These are phyloP conservation scores for Polietes domitor DNA, from an alignment of 2,888 invertebrate species.

Conservation along the genomic window DNA sequence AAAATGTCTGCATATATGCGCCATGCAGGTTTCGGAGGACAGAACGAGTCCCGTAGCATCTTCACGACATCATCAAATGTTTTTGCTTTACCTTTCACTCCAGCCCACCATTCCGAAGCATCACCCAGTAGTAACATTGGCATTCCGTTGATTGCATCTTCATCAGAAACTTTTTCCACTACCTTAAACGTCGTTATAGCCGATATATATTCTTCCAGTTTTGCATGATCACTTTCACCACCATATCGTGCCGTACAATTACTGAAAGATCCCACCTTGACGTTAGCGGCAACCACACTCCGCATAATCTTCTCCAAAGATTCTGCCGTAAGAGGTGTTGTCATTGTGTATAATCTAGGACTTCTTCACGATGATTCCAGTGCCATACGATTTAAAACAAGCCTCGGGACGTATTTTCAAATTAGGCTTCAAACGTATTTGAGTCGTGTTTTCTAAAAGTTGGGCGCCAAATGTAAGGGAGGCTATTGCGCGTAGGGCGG, in stretches of 20 bases:
- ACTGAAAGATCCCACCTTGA: constrained; percentile 39
- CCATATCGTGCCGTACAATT: constrained; percentile 46
- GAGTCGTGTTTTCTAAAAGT: no score
- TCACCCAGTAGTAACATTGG: constrained; percentile 61
- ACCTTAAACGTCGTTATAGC: constrained; percentile 49
- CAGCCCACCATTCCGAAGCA: no score
- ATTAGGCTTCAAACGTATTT: no score
- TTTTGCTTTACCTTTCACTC: constrained; percentile 24
- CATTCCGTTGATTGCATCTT: constrained; percentile 57
- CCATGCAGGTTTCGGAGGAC: constrained; percentile 62
- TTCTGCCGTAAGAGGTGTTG: no score
- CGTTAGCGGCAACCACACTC: no score
- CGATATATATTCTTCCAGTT: constrained; percentile 62
- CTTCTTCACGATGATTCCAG: no score
- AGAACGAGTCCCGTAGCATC: constrained; percentile 59
- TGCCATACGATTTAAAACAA: no score
- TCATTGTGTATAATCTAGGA: no score
- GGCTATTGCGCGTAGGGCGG: no score
- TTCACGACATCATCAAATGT: constrained; percentile 48
- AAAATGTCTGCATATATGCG: constrained; percentile 61
- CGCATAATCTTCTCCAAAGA: no score
- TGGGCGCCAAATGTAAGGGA: no score
- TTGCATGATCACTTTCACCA: constrained; percentile 48
- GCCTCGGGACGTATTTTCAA: no score
- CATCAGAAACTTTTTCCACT: constrained; percentile 60